Evolutionary conservation across 2,888 invertebrate genomes (phyloP), one percentile per base, ranked within the genome.

Genomic region (Leucoptera coffeella): DNA sequence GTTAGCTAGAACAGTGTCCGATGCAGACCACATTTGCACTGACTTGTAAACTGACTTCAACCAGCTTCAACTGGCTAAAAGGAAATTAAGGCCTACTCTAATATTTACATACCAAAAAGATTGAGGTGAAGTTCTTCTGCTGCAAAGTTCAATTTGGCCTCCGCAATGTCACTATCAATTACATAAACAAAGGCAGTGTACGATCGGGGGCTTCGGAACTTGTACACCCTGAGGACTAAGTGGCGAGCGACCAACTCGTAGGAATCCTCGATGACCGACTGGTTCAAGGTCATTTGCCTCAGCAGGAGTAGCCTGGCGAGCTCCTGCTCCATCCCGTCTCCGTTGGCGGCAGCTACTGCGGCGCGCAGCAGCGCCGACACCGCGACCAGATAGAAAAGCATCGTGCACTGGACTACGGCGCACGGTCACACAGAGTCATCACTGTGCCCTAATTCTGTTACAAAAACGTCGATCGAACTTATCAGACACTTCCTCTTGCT

Each of bases 121-220:
- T 71, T 72, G 35, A 65, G 43, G 42, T 72, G 72, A 14, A 71
- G 51, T 36, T 72, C 69, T 39, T 71, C 71, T 6, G 64, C 59
- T 39, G 61, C 61, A 39, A 71, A 67, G n/a, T 54, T 58, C 42
- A 72, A 69, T 28, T 51, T 54, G 30, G 67, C 72, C 34, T 61
- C 61, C 14, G 47, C 49, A 14, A 65, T 56, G 38, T 64, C 69
- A 37, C 48, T 51, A 40, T 47, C 49, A 20, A 71, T 40, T 21
- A 53, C 52, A 39, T 61, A 72, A 41, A 60, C 61, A 28, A 71
- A 43, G 35, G 71, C 57, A 31, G 65, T 60, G 15, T 71, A 67
- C 5, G 65, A 59, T 38, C 71, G 58, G 38, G 69, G 69, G 36
- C 54, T 65, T 36, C 59, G 57, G 40, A 48, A 72, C 55, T 56